Base-by-base conservation (phyloP, 2,113 vertebrate species). In the Talpa occidentalis region DNA sequence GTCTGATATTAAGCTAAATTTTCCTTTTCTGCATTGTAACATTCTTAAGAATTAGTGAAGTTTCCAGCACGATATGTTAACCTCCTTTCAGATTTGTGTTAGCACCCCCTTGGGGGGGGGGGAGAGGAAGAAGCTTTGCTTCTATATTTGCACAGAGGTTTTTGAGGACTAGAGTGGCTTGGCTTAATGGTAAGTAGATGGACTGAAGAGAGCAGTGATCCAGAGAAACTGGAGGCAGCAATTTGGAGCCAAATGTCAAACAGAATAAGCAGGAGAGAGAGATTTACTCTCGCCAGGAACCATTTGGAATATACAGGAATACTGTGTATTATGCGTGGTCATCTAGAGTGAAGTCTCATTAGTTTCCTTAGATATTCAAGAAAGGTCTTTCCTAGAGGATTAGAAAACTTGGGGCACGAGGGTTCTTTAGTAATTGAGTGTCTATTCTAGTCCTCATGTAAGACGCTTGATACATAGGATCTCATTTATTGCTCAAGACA, bases 291-390 rank as follows among this genome's bases (percentile, higher is more conserved):
- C 9, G 32, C 16, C 7, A 37, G 7, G 47, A 73, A 84, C 82
- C 26, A 88, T 69, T 40, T 35, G 47, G 70, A 88, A 85, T 64
- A 67, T 9, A 59, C 3, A 70, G 28, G 26, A 88, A n/a, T 10
- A 40, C 35, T 79, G 8, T 90, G 17, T 62, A n/a, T 87, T 83
- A 44, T 10, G 70, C 40, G 47, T 62, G 32, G 6, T 89, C 37
- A 92, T 47, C 35, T 77, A 60, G 44, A 37, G 35, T 89, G 30
- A 83, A 54, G 26, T 73, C 12, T 14, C 37, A 4, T 66, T 78
- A 80, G 32, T 96, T 74, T 60, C 79, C 56, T 88, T 78, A 56
- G 7, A 44, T 52, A 64, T 73, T 96, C 28, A 95, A 78, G 37
- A 92, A 92, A 73, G 32, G 3, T 85, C 35, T 88, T 77, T 88